Conservation (phyloP, 2,888 invertebrate genomes). For the Epinotia demarniana region DNA sequence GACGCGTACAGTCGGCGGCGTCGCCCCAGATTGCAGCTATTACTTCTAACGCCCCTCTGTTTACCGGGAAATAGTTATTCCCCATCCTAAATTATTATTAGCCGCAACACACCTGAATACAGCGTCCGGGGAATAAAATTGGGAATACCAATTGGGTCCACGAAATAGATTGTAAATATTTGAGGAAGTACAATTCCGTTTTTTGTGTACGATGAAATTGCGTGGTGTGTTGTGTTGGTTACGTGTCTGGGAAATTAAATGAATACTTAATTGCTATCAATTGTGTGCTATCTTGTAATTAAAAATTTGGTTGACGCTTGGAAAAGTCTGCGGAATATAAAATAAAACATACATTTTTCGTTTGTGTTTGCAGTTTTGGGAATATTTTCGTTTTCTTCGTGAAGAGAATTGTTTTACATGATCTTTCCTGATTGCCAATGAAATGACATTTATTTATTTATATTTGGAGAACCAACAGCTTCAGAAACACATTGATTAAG, state of each 20-base stretch:
- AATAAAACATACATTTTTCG: background rate
- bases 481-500: no score
- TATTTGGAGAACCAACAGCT: no score
- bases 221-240: constrained; percentile 1
- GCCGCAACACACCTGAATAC: constrained; percentile 64
- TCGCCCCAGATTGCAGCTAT: constrained; percentile 78
- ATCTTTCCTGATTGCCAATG: no score
- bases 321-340: background rate
- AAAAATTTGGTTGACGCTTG: background rate
- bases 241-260: background rate
- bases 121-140: constrained; percentile 62
- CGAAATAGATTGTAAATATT: constrained; percentile 47
- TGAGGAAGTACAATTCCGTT: constrained; percentile 31
- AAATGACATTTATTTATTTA: no score
- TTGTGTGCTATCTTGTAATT: background rate
- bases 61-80: constrained; percentile 76
- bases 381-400: background rate
- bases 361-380: background rate
- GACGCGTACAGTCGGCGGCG: constrained; percentile 63
- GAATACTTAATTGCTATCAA: background rate
- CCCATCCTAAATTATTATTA: constrained; percentile 76
- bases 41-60: constrained; percentile 76
- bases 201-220: constrained; percentile 9
- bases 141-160: constrained; percentile 67
- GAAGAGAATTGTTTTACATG: no score